These are phyloP conservation scores for Epizoanthus illoricatus DNA, from an alignment of 92 coral and sea anemone species.

Conservation along the genomic window DNA sequence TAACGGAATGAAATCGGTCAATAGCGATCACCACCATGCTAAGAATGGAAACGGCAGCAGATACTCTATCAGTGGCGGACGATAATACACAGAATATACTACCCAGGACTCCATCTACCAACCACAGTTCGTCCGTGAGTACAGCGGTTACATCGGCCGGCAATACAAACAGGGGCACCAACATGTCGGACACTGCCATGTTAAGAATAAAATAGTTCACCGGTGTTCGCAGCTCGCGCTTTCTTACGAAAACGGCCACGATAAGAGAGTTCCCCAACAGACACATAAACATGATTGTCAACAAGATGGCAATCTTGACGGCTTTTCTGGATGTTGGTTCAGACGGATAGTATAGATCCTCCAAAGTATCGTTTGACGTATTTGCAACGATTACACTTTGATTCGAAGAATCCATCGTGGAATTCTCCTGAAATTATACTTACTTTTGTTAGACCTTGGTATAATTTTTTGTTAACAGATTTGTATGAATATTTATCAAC, in stretches of 20 bases:
- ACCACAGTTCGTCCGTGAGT: background rate
- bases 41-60: background rate
- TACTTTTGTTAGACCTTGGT: too few relatives aligned
- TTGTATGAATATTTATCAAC: too few relatives aligned
- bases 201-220: background rate
- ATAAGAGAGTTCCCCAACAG: background rate
- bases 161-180: slow-evolving; percentile 5
- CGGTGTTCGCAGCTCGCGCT: slow-evolving; percentile 6
- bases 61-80: background rate
- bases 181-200: slow-evolving; percentile 15
- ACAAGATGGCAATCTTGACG: background rate
- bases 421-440: background rate
- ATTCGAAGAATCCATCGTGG: slow-evolving; percentile 8
- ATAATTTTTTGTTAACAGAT: too few relatives aligned
- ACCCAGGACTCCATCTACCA: background rate
- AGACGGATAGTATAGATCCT: background rate
- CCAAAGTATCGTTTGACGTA: background rate
- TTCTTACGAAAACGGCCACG: background rate
- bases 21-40: slow-evolving; percentile 1
- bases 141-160: background rate
- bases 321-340: background rate
- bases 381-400: background rate
- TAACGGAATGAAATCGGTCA: background rate
- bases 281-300: background rate
- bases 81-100: background rate